Base-by-base conservation (phyloP, 2,797 vertebrate genomes). In the Takifugu rubripes region DNA sequence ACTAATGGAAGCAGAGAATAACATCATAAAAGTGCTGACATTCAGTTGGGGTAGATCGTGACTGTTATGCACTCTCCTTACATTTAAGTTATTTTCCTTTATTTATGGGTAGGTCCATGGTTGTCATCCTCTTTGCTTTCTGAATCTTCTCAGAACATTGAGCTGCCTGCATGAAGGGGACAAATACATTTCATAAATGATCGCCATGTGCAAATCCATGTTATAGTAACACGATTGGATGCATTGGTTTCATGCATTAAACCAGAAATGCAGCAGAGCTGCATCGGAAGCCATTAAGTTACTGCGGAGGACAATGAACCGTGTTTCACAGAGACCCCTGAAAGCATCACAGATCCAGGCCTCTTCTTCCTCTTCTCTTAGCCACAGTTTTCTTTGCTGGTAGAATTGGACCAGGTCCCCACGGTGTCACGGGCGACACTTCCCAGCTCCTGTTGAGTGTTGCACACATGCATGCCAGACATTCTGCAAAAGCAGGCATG, bases 391-490 rank as follows among this genome's bases (percentile, higher is more conserved):
- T 54, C n/a, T n/a, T 48, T 47, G 9, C 43, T 44, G 36, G 12
- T 40, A 14, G 12, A 40, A 40, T 63, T 33, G 5, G 5, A 49
- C 46, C 31, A 40, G 45, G 61, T 69, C 67, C 57, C 54, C 56
- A 59, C 40, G n/a, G 51, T 75, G 60, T 81, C 84, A 64, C 46
- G 49, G 16, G 52, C 64, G 81, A 84, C 54, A 60, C 43, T 52
- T 61, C 74, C 64, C 75, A 75, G 61, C 29, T 64, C 56, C 56
- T 33, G 57, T 49, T 25, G 64, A 61, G 54, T 56, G 55, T 49
- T 67, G 24, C 65, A 71, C 74, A 52, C 66, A 50, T 58, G 31
- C 56, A 3, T 69, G 56, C 70, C 60, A 72, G 68, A 79, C 42
- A 43, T 59, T 48, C 66, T 27, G 50, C 47, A 40, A 5, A 10